Base-by-base conservation (phyloP, 2,888 invertebrate genomes). In the Lycocerus yunnanus region DNA sequence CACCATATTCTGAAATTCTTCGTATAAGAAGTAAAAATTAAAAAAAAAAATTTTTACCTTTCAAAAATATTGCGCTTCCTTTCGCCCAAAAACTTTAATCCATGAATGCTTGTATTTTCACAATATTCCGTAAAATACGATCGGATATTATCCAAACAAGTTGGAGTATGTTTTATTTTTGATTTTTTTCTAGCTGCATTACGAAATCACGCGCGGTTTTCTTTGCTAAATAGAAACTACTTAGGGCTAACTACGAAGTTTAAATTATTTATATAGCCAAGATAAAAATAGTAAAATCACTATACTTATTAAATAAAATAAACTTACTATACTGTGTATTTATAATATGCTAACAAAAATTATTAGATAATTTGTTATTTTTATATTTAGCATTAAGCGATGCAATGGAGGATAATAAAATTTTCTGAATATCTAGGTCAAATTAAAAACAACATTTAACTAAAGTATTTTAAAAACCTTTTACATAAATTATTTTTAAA, bases 41-140 rank as follows among this genome's bases (percentile, higher is more conserved):
- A n/a, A n/a, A 6, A 4, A 6, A 1, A 43, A 43, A n/a, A 24
- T 15, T 20, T 77, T 82, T 80, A 86, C 88, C 84, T 86, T 81
- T 88, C 87, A 61, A 83, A 77, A 14, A 82, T 69, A 3, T 84
- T 82, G 68, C 86, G 79, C 13, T 83, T 82, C 13, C 81, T 82
- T 75, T 86, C 87, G 9, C 85, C 85, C 80, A 86, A 83, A 78
- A 86, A 86, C 68, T 84, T 83, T 68, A 86, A 82, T 1, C 86
- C 86, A 77, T 86, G 86, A 15, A 86, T 83, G 14, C 85, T 84
- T 16, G 85, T 85, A 72, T 83, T 83, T 59, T 79, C 81, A 15
- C 83, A 81, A 74, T 82, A 86, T 77, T 84, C 84, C 2, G 80
- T 79, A 59, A 84, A 82, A 76, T 86, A 86, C 66, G 82, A 78